phyloP scores from a whole-genome alignment of 2,888 invertebrate genomes.

The Eledone cirrhosa region DNA sequence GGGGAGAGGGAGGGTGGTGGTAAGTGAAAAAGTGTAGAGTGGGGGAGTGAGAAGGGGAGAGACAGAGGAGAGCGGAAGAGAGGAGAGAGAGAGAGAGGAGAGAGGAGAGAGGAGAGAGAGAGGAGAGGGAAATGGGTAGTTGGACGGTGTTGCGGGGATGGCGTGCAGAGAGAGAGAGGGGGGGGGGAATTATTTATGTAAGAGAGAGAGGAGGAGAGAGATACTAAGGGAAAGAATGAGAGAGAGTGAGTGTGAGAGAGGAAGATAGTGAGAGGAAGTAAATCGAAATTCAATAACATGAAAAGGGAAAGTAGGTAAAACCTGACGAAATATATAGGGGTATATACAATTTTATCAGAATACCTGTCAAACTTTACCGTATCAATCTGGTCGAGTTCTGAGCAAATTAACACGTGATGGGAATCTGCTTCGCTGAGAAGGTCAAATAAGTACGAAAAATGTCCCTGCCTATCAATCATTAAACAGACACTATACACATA shows the following conservation, averaged over 20 bases:
- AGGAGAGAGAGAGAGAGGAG: background rate
- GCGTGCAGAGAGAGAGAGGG: background rate
- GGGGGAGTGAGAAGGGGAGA: too few relatives aligned
- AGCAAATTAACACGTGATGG: too few relatives aligned
- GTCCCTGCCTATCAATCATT: too few relatives aligned
- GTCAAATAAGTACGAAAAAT: too few relatives aligned
- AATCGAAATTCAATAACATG: too few relatives aligned
- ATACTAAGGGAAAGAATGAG: background rate
- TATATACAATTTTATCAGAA: too few relatives aligned
- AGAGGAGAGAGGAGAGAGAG: background rate
- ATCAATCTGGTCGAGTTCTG: too few relatives aligned
- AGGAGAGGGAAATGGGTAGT: background rate
- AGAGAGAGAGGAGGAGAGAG: background rate
- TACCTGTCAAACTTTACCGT: too few relatives aligned
- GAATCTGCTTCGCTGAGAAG: too few relatives aligned
- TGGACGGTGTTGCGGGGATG: background rate
- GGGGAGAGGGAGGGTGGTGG: background rate
- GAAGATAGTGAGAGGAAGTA: background rate
- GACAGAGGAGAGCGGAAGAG: background rate
- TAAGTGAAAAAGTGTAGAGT: background rate
- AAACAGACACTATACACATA: too few relatives aligned
- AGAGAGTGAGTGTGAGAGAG: background rate
- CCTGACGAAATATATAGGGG: too few relatives aligned
- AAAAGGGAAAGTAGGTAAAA: too few relatives aligned
- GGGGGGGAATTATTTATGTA: background rate